Conservation (phyloP, 2,113 vertebrate species). For the Eubucco bourcierii region DNA sequence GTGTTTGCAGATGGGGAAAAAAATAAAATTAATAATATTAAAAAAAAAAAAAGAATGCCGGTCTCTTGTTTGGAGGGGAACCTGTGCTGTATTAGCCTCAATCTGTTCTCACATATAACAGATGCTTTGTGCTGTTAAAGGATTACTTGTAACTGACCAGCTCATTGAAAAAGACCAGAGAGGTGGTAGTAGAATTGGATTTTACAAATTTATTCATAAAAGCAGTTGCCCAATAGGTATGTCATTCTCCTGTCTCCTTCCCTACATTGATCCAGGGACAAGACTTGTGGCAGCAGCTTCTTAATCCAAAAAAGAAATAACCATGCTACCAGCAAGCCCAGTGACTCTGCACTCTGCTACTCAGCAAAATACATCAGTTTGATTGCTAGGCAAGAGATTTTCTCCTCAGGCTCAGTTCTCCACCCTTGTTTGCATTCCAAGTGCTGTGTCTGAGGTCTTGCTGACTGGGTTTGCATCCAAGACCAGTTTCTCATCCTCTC, state of each 20-base stretch:
- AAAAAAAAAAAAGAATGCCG: background rate
- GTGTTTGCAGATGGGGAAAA: conserved; percentile 35
- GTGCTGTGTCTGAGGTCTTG: background rate
- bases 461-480: background rate
- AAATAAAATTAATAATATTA: background rate
- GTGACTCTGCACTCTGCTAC: background rate
- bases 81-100: background rate
- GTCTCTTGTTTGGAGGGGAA: conserved; percentile 27
- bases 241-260: background rate
- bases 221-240: background rate
- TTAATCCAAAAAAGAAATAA: background rate
- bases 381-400: accelerated
- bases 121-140: conserved; percentile 23
- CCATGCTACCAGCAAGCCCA: background rate
- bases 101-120: background rate
- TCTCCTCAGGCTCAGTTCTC: accelerated
- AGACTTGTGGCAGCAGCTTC: background rate
- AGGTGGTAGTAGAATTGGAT: conserved; percentile 2
- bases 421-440: background rate
- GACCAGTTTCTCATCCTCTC: background rate
- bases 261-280: background rate
- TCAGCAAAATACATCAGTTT: accelerated
- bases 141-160: background rate
- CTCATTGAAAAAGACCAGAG: conserved; percentile 10
- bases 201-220: background rate